phyloP scores from a whole-genome alignment of 2,113 vertebrate species.

The Lepus timidus region DNA sequence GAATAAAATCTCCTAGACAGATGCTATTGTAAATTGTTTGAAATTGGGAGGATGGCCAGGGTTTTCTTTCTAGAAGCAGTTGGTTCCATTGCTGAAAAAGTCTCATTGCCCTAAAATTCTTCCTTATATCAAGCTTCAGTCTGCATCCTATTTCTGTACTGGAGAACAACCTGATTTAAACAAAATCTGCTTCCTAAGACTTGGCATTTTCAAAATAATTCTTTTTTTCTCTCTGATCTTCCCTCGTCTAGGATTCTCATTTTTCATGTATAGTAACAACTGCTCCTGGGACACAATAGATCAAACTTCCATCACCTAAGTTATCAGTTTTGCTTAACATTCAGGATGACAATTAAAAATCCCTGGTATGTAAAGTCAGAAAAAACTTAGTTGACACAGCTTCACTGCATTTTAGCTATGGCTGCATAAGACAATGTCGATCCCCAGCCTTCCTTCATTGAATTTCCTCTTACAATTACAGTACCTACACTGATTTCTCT shows the following conservation, averaged over 20 bases:
- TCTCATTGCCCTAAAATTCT: not conserved
- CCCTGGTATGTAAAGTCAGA: not conserved
- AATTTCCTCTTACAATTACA: not conserved
- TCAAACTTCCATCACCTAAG: not conserved
- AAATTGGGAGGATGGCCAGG: not conserved
- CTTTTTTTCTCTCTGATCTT: not conserved
- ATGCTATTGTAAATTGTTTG: not conserved
- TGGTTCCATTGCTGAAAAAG: not conserved
- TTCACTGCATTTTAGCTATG: not conserved
- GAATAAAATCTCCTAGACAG: not conserved
- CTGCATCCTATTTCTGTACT: not conserved
- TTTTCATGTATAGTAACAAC: not conserved
- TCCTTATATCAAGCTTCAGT: not conserved
- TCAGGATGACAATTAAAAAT: not conserved
- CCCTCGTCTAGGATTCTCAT: not conserved
- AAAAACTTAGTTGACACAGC: not conserved
- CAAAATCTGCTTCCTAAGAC: not conserved
- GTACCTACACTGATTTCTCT: too few relatives aligned
- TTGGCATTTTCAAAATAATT: not conserved
- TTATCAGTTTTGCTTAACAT: not conserved
- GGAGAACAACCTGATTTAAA: not conserved
- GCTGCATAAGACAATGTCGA: fast-evolving
- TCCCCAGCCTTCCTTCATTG: not conserved
- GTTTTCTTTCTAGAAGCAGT: not conserved
- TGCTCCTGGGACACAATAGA: not conserved